Evolutionary conservation across 2,113 vertebrate genomes (phyloP).

Genomic region (Diglossa brunneiventris): DNA sequence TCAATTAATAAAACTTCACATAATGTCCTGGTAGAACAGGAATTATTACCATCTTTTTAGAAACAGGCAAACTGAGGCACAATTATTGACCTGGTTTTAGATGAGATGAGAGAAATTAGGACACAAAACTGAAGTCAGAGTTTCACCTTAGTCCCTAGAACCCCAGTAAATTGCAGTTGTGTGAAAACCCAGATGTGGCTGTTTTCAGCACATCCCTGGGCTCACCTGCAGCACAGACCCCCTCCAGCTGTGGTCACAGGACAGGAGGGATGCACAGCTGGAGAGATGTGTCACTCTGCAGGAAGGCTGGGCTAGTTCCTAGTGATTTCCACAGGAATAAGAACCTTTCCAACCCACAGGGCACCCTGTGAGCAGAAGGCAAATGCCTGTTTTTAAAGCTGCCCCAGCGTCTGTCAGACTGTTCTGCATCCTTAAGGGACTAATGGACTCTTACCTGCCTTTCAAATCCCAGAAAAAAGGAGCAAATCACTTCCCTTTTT

Average conservation of each 20-base stretch:
- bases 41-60: constrained; percentile 30
- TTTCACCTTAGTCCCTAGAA: background rate
- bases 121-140: background rate
- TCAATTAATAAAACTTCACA: constrained; percentile 47
- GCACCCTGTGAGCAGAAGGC: background rate
- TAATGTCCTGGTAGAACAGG: constrained; percentile 7
- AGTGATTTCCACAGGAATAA: background rate
- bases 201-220: background rate
- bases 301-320: background rate
- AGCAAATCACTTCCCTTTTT: background rate
- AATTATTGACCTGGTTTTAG: constrained; percentile 44
- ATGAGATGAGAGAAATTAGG: background rate
- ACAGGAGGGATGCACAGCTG: background rate
- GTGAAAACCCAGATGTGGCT: background rate
- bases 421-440: background rate
- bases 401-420: background rate
- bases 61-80: constrained; percentile 19
- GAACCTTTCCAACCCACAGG: background rate
- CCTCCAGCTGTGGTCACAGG: background rate
- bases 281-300: background rate
- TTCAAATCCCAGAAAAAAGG: background rate
- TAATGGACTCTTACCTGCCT: background rate
- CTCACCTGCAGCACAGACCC: background rate
- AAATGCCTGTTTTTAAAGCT: background rate
- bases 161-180: background rate